Evolutionary conservation across 2,888 invertebrate species (phyloP), one percentile per base, ranked within the genome.

Genomic region (Drosophila phalerata): DNA sequence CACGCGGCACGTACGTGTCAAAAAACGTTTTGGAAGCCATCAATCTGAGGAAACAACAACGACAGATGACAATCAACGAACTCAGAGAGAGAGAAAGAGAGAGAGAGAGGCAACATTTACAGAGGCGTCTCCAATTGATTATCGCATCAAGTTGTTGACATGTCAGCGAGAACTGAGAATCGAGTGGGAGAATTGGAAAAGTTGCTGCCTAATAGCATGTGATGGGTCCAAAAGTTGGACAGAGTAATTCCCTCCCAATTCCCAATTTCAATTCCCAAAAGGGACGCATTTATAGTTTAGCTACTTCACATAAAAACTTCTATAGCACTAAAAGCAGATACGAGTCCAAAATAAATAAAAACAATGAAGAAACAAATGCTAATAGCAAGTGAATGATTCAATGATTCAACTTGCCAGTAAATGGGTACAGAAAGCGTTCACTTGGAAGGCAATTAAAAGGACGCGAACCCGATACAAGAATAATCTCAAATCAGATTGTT

Each of bases 381-480:
- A 45, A 47, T 34, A 13, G 34, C 37, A 40, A 40, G 22, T 2
- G 52, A 43, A 61, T 53, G 42, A 34, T 61, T 43, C 43, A 55
- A 61, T 62, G 57, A 37, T 55, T 17, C 30, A 48, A 30, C 30
- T 57, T 15, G 28, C 1, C 32, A 17, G 28, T 34, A 57, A 71
- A 30, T 48, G 22, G 58, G 22, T 43, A 11, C 34, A 25, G 37
- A 63, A 64, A 38, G 34, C 69, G 45, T 65, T 81, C 81, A 70
- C 74, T 81, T 53, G 81, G 78, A 81, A 84, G 61, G 47, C 74
- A 81, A 84, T 81, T 81, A 84, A 79, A 67, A 73, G 63, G 58
- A 65, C 53, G n/a, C 51, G 57, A 47, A 43, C 51, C 42, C 22
- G 61, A 65, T 73, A 40, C 43, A 58, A 55, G 42, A 22, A 3